phyloP scores from a whole-genome alignment of 2,113 vertebrate genomes.

The Takifugu flavidus region DNA sequence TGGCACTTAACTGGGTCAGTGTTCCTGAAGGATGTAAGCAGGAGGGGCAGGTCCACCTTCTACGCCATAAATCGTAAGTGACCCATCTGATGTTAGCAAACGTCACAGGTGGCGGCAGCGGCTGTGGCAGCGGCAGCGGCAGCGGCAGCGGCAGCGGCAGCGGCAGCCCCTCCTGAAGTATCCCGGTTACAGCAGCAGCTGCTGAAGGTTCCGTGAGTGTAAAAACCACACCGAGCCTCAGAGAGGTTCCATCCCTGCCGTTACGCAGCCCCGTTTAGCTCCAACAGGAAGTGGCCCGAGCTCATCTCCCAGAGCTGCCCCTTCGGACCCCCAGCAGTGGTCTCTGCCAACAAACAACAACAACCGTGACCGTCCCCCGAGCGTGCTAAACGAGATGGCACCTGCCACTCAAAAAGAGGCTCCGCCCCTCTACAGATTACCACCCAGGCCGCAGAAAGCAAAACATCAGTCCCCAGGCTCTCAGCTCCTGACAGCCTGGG shows the following conservation, averaged over 20 bases:
- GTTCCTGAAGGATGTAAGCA: constrained; percentile 9
- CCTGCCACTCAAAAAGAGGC: constrained; percentile 39
- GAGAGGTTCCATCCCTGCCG: no score
- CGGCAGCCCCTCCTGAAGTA: no score
- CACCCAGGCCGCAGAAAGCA: constrained; percentile 43
- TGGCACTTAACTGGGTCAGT: constrained; percentile 41
- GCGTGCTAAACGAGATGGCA: constrained; percentile 19
- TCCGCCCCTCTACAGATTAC: constrained; percentile 18
- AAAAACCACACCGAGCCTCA: no score
- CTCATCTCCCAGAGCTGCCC: neutral
- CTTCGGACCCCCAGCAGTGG: no score
- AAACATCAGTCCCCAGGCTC: constrained; percentile 45
- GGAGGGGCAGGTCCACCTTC: constrained; percentile 9
- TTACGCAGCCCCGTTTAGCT: no score
- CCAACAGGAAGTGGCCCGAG: neutral
- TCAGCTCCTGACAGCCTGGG: constrained; percentile 46
- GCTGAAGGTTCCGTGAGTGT: no score
- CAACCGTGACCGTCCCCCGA: constrained; percentile 21
- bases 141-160: no score
- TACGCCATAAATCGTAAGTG: no score
- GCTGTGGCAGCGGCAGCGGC: no score
- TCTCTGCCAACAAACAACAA: neutral
- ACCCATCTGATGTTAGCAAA: no score
- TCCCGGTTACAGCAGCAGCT: constrained; percentile 21
- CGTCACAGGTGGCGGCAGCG: no score